Percentiles rank a stretch among this genome's conserved stretches.
phyloP scores from a whole-genome alignment of 2,888 invertebrate species.

The Tridacna gigas region DNA sequence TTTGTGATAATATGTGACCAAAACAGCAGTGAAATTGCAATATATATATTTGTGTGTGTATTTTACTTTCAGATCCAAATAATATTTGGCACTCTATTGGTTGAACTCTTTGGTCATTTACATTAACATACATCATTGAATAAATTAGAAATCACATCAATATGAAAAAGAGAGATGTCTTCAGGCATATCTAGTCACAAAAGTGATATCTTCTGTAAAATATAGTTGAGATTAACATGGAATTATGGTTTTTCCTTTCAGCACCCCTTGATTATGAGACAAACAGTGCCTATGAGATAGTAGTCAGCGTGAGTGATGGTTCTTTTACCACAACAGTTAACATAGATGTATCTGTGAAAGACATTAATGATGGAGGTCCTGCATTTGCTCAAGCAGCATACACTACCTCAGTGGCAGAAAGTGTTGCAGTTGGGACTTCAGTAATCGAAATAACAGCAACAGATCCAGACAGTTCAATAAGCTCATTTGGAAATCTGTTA shows the following conservation, averaged over 20 bases:
- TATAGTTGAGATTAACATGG: no score
- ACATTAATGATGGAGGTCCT: slow-evolving; percentile 74
- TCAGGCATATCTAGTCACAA: no score
- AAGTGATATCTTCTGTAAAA: no score
- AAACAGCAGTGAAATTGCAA: no score
- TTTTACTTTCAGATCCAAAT: no score
- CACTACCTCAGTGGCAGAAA: slow-evolving; percentile 57
- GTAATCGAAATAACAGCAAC: slow-evolving; percentile 67
- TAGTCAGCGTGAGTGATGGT: slow-evolving; percentile 70
- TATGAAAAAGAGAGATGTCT: no score
- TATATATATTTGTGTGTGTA: no score
- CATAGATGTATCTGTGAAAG: slow-evolving; percentile 66
- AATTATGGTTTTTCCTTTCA: not conserved
- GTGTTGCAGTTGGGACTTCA: slow-evolving; percentile 43
- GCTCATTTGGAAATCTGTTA: slow-evolving; percentile 64
- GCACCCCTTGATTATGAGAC: slow-evolving; percentile 74
- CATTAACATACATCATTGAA: no score
- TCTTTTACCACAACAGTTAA: slow-evolving; percentile 56
- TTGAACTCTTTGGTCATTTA: no score
- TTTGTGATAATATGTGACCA: no score
- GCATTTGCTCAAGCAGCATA: slow-evolving; percentile 52
- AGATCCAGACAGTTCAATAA: slow-evolving; percentile 68
- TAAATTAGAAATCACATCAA: no score
- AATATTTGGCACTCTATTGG: no score
- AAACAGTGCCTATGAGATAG: slow-evolving; percentile 53